Conservation (phyloP, 2,888 invertebrate genomes). For the Podabrus alpinus region DNA sequence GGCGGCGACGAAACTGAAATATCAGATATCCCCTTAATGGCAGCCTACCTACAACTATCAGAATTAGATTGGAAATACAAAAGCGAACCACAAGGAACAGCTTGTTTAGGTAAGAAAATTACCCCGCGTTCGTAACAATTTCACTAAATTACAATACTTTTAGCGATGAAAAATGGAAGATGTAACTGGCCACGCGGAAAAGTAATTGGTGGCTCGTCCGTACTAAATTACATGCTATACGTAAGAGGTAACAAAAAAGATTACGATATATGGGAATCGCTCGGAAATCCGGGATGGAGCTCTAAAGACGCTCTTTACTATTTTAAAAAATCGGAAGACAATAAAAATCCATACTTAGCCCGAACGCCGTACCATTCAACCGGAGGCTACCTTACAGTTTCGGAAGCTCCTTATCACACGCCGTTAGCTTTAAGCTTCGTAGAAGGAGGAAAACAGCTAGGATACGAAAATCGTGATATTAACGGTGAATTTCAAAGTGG, state of each 20-base stretch:
- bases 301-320: conserved; percentile 78
- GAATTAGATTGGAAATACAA: conserved; percentile 93
- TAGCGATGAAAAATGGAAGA: conserved; percentile 81
- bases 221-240: conserved; percentile 91
- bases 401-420: conserved; percentile 86
- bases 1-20: conserved; percentile 91
- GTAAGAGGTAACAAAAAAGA: conserved; percentile 86
- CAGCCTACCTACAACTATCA: conserved; percentile 84
- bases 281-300: conserved; percentile 89
- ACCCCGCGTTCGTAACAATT: neutral
- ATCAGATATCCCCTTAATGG: conserved; percentile 85
- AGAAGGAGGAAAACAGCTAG: conserved; percentile 69
- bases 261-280: conserved; percentile 86
- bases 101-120: conserved; percentile 71
- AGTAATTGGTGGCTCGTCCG: conserved; percentile 87
- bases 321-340: conserved; percentile 91
- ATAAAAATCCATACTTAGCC: conserved; percentile 81
- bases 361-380: conserved; percentile 78
- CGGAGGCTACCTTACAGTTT: conserved; percentile 81
- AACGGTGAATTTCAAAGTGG: conserved; percentile 87
- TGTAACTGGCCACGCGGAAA: conserved; percentile 94
- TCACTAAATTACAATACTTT: neutral
- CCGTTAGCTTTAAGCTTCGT: conserved; percentile 82
- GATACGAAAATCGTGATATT: conserved; percentile 83
- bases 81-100: conserved; percentile 82